phyloP scores from a whole-genome alignment of 2,797 vertebrate genomes.

The Enteromius trimaculatus region DNA sequence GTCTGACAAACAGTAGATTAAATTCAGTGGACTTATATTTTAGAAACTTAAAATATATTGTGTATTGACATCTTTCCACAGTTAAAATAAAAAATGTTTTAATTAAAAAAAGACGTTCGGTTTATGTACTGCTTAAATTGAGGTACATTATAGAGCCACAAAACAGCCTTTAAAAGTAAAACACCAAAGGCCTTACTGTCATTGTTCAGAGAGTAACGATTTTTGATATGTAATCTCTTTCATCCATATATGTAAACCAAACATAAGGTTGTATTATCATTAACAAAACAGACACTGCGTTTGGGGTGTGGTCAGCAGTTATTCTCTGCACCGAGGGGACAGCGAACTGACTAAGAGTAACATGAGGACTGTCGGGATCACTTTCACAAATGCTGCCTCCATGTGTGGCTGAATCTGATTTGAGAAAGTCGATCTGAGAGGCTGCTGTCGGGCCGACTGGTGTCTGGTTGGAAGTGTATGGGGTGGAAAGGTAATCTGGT shows the following conservation, averaged over 20 bases:
- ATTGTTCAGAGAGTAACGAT: neutral
- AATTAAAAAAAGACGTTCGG: neutral
- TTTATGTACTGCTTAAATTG: neutral
- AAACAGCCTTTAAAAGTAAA: neutral
- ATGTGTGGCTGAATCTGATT: constrained; percentile 49
- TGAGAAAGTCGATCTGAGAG: constrained; percentile 56
- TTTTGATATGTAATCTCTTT: constrained; percentile 10
- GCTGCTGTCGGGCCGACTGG: constrained; percentile 43
- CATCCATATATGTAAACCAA: constrained; percentile 1
- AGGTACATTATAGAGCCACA: neutral
- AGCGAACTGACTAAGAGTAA: constrained; percentile 30
- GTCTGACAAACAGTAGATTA: neutral
- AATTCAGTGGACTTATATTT: neutral
- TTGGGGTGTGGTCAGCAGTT: constrained; percentile 24
- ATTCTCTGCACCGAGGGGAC: constrained; percentile 3
- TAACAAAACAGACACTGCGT: neutral
- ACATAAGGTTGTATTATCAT: constrained; percentile 9
- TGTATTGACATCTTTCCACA: neutral
- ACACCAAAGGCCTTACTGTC: too few species aligned
- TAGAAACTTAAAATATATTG: neutral
- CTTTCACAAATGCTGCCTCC: constrained; percentile 55
- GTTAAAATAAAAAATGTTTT: neutral
- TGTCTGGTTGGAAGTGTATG: constrained; percentile 53
- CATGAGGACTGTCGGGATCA: constrained; percentile 45
- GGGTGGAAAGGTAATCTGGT: constrained; percentile 57